Percentiles rank a stretch among this genome's conserved stretches.
phyloP scores from a whole-genome alignment of 2,888 invertebrate species.

The Lobophora halterata region DNA sequence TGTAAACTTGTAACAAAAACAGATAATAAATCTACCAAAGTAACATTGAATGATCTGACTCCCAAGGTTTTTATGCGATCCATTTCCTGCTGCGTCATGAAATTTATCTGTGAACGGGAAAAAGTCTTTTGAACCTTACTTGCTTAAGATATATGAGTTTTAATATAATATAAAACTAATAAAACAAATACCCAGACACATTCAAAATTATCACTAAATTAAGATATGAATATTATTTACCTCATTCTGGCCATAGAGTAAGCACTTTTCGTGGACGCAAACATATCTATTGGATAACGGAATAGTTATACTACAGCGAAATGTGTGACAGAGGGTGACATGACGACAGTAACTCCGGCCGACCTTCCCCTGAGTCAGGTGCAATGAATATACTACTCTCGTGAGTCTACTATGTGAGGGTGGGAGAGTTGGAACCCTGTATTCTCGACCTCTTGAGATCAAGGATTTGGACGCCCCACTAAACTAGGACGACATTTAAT shows the following conservation, averaged over 20 bases:
- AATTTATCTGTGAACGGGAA: no score
- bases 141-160: no score
- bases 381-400: no score
- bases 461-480: slow-evolving; percentile 16
- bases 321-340: slow-evolving; percentile 27
- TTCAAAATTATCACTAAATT: no score
- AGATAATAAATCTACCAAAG: slow-evolving; percentile 1
- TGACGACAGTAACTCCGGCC: slow-evolving; percentile 23
- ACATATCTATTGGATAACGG: slow-evolving; percentile 45
- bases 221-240: slow-evolving; percentile 42
- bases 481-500: slow-evolving; percentile 33
- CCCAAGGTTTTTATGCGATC: no score
- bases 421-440: slow-evolving; percentile 40
- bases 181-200: no score
- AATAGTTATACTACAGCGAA: slow-evolving; percentile 42
- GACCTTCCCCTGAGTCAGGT: no score
- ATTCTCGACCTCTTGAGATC: slow-evolving; percentile 38
- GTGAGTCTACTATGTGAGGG: not conserved
- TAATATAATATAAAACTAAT: no score
- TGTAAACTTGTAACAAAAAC: slow-evolving; percentile 3
- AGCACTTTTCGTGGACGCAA: slow-evolving; percentile 36
- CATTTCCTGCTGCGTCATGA: no score
- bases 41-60: no score
- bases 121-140: no score
- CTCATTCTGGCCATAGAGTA: slow-evolving; percentile 37